phyloP scores from a whole-genome alignment of 2,113 vertebrate species.

The Callorhinus ursinus region DNA sequence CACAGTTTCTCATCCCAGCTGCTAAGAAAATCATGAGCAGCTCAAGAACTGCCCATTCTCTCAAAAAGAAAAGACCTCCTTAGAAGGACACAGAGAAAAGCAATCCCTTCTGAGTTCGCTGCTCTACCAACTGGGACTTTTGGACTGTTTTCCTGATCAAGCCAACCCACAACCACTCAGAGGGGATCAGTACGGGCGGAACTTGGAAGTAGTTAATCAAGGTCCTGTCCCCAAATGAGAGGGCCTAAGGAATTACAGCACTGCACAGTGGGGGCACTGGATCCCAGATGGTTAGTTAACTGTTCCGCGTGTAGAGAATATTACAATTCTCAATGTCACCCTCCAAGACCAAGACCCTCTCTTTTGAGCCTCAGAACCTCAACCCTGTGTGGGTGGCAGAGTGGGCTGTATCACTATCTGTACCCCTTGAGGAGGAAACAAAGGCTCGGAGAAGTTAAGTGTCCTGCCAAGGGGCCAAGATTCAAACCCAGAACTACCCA shows the following conservation, averaged over 20 bases:
- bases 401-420: neutral
- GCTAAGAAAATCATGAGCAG: neutral
- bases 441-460: neutral
- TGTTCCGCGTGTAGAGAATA: neutral
- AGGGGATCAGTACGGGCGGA: neutral
- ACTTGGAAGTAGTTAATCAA: neutral
- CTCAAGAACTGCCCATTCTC: neutral
- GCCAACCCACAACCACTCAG: neutral
- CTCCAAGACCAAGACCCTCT: neutral
- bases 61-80: neutral
- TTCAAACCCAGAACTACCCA: neutral
- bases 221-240: neutral
- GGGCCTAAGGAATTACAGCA: neutral
- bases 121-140: neutral
- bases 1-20: neutral
- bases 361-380: neutral
- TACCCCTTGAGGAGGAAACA: neutral
- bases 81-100: neutral
- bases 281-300: neutral
- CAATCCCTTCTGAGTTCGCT: neutral
- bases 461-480: neutral
- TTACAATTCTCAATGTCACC: neutral
- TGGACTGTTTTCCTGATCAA: neutral
- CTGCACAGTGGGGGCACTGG: neutral
- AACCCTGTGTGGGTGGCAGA: neutral